These are phyloP conservation scores for Erebia aethiops DNA, from an alignment of 2,888 invertebrate genomes.

Conservation along the genomic window DNA sequence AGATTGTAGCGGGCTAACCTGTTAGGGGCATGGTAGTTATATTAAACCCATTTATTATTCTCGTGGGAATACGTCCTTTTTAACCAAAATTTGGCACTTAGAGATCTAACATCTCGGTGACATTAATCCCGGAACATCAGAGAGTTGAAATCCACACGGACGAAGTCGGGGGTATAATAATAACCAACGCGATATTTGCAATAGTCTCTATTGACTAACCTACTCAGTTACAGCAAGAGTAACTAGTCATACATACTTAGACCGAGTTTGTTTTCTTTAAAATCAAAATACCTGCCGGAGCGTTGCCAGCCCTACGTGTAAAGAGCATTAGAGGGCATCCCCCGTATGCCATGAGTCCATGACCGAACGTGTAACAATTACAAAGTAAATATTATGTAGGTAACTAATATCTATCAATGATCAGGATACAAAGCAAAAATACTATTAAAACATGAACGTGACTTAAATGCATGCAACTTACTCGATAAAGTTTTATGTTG, in stretches of 20 bases:
- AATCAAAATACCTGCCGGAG: not conserved
- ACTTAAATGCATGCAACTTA: slow-evolving; percentile 21
- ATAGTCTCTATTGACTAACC: too few species aligned
- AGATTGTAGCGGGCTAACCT: too few species aligned
- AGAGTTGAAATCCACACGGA: too few species aligned
- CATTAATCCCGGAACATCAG: too few species aligned
- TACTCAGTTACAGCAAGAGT: too few species aligned
- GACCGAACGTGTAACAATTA: slow-evolving; percentile 10
- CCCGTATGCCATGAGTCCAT: slow-evolving; percentile 13
- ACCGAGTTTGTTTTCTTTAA: not conserved
- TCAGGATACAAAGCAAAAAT: slow-evolving; percentile 20
- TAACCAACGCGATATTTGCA: too few species aligned
- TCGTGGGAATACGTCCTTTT: too few species aligned
- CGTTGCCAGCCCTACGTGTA: not conserved
- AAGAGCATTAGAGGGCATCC: slow-evolving; percentile 21
- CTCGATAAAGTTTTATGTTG: slow-evolving; percentile 17
- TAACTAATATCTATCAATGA: not conserved
- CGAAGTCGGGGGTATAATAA: too few species aligned
- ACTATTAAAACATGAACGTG: slow-evolving; percentile 21
- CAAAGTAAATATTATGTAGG: slow-evolving; percentile 16
- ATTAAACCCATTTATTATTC: too few species aligned
- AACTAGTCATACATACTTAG: not conserved
- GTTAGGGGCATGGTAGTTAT: too few species aligned
- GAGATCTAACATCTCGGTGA: too few species aligned
- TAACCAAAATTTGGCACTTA: too few species aligned